Evolutionary conservation across 2,797 vertebrate genomes (phyloP).

Genomic region (Mormyrops attenuatus): DNA sequence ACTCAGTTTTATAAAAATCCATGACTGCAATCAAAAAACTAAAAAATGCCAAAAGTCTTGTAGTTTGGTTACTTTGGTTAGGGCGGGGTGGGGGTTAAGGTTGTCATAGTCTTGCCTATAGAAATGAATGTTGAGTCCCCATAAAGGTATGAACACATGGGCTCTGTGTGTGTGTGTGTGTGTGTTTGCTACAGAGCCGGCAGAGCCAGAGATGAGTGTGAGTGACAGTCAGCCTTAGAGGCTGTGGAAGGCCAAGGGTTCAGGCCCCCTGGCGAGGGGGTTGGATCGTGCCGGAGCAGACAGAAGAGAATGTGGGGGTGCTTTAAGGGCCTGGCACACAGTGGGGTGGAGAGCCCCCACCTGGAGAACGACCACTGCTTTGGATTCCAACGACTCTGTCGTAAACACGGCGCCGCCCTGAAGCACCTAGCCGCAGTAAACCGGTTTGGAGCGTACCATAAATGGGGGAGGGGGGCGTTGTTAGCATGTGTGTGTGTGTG

Average conservation of each 20-base stretch:
- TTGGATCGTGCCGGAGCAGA: neutral
- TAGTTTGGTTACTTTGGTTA: neutral
- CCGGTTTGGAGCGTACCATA: slow-evolving; percentile 39
- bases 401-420: slow-evolving; percentile 45
- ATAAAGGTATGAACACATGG: slow-evolving; percentile 23
- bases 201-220: neutral
- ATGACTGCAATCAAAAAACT: neutral
- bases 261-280: neutral
- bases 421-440: neutral
- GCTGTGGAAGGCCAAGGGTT: neutral
- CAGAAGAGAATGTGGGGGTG: neutral
- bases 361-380: slow-evolving; percentile 28
- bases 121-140: neutral
- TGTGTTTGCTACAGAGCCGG: neutral
- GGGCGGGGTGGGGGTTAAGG: neutral
- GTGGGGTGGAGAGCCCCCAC: slow-evolving; percentile 49
- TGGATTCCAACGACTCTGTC: slow-evolving; percentile 51
- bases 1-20: too few species aligned
- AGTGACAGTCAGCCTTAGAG: neutral
- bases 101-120: neutral
- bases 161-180: neutral
- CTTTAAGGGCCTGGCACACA: neutral
- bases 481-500: neutral
- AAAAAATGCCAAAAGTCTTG: neutral
- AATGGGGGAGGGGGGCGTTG: slow-evolving; percentile 43